These are phyloP conservation scores for Xestia rhomboidea DNA, from an alignment of 2,888 invertebrate genomes.

Conservation along the genomic window DNA sequence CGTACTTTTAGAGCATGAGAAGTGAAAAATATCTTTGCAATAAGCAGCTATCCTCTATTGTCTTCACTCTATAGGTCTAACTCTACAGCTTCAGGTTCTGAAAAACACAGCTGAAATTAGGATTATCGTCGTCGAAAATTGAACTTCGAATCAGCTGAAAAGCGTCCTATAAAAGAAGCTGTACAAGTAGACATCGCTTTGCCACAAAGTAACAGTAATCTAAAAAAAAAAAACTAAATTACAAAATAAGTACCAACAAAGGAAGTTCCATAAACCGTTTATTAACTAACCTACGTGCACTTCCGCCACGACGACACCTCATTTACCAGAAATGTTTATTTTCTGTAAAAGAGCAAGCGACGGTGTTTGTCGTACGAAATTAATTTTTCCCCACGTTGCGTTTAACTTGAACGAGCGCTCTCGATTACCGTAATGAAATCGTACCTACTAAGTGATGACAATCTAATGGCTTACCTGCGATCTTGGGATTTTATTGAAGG, in stretches of 20 bases:
- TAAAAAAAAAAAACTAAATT: background rate
- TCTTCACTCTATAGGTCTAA: background rate
- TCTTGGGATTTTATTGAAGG: slow-evolving; percentile 11
- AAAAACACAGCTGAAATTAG: background rate
- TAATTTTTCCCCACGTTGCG: slow-evolving; percentile 44
- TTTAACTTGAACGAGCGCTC: slow-evolving; percentile 42
- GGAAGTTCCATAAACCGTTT: background rate
- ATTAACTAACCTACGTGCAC: slow-evolving; percentile 7
- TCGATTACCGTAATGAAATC: slow-evolving; percentile 59
- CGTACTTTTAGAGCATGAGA: too few species aligned
- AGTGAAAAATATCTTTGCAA: too few species aligned
- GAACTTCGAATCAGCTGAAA: background rate
- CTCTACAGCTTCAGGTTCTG: background rate
- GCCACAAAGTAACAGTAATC: background rate
- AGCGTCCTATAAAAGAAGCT: background rate
- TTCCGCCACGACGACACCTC: slow-evolving; percentile 30
- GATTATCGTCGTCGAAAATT: background rate
- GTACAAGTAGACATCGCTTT: background rate
- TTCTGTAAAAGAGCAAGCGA: slow-evolving; percentile 28
- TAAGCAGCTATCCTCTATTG: too few species aligned
- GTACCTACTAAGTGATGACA: slow-evolving; percentile 38
- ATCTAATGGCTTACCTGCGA: slow-evolving; percentile 20
- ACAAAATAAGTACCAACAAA: background rate
- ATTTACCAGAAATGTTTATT: slow-evolving; percentile 41
- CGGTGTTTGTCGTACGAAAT: slow-evolving; percentile 56